These are phyloP conservation scores for Novumbra hubbsi DNA, from an alignment of 2,797 vertebrate genomes.

Conservation along the genomic window DNA sequence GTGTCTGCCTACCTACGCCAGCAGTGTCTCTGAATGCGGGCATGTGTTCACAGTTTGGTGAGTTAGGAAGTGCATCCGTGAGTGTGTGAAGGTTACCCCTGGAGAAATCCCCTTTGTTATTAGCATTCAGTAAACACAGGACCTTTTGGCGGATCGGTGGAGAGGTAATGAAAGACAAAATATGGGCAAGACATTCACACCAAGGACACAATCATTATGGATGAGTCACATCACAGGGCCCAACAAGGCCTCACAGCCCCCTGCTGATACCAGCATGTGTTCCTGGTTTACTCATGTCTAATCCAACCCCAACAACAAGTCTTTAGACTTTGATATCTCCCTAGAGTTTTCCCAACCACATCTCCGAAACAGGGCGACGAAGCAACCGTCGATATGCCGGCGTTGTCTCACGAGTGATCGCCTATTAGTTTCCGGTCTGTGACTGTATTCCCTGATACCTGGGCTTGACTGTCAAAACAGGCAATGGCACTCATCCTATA, in stretches of 20 bases:
- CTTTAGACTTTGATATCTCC: conserved; percentile 27
- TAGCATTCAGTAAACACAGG: conserved; percentile 37
- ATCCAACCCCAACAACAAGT: conserved; percentile 15
- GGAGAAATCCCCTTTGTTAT: conserved; percentile 24
- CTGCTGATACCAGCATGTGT: conserved; percentile 18
- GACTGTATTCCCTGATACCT: not conserved
- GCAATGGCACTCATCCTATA: too few relatives aligned
- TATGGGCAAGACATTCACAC: conserved; percentile 31
- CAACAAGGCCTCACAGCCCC: not conserved
- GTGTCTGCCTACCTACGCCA: not conserved
- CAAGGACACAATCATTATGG: conserved; percentile 33
- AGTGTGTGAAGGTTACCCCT: conserved; percentile 7
- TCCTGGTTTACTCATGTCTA: conserved; percentile 23
- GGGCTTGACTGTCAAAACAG: too few relatives aligned
- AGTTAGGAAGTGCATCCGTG: not conserved
- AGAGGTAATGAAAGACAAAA: conserved; percentile 42
- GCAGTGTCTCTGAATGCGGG: not conserved
- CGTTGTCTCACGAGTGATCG: not conserved
- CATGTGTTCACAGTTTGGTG: not conserved
- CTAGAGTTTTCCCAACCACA: conserved; percentile 5
- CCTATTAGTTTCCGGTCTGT: not conserved
- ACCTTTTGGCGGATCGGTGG: conserved; percentile 34
- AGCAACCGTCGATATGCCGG: not conserved
- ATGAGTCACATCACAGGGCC: conserved; percentile 5
- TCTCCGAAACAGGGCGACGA: not conserved